Evolutionary conservation across 1,140 invertebrate species (phyloP), one percentile per base, ranked within the genome.

Genomic region (Drosophila nannoptera): DNA sequence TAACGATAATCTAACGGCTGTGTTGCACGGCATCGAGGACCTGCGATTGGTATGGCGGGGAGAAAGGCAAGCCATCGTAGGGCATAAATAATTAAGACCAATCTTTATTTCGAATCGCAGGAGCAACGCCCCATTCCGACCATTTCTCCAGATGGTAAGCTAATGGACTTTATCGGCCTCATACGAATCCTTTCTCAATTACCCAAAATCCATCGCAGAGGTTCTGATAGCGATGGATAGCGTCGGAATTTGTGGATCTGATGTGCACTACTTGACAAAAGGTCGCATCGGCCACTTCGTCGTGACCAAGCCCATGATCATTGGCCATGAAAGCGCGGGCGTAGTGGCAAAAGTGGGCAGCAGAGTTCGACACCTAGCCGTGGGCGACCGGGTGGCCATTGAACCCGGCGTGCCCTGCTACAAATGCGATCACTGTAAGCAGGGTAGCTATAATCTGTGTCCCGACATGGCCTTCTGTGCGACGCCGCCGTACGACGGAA

Each of bases 231-330:
- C 93, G 65, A 98, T 99, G 94, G 93, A 94, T 70, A 94, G 94
- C 72, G 97, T 99, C 50, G 97, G 97, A 42, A 99, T 99, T 73
- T 99, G 98, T 90, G 98, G 97, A 0, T 98, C 97, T 0, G 97
- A 99, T 90, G 95, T 99, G 5, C 96, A 98, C 89, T 99, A 98
- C 90, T 93, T 96, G 89, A 92, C 93, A 5, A 87, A 94, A 70
- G 97, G 97, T 11, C 86, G 92, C 29, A 97, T 97, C 87, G 96
- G 95, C 0, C 92, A 94, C 75, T 98, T 97, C 83, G 90, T 97
- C 9, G 91, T 98, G 0, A 92, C 93, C 49, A 90, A 93, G 69
- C 96, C 96, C 8, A 97, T 98, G 96, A 92, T 97, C 43, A 94
- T 98, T 78, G 96, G 96, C 0, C 96, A 98, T 86, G 97, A 98